phyloP scores from a whole-genome alignment of 1,140 invertebrate species.

The Hyles vespertilio region DNA sequence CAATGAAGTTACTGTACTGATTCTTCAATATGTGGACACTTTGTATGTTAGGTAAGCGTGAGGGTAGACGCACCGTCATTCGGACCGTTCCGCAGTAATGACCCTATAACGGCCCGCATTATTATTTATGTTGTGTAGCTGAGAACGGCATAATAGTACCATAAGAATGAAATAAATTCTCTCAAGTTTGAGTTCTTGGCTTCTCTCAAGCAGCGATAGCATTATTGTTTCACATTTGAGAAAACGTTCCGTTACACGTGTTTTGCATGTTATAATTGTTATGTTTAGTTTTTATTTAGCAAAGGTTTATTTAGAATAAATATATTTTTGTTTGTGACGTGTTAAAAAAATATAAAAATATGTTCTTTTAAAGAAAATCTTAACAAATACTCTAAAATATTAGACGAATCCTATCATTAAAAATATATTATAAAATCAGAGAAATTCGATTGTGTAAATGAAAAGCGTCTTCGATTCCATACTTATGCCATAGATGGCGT shows the following conservation, averaged over 20 bases:
- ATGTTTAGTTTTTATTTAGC: constrained; percentile 13
- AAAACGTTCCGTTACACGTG: constrained; percentile 37
- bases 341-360: too few relatives aligned
- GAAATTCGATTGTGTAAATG: too few relatives aligned
- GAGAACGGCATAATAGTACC: constrained; percentile 68
- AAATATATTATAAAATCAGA: too few relatives aligned
- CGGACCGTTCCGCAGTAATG: constrained; percentile 59
- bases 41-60: constrained; percentile 24
- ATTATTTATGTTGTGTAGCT: constrained; percentile 74
- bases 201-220: constrained; percentile 52
- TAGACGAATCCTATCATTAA: too few relatives aligned
- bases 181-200: constrained; percentile 62
- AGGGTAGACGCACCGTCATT: constrained; percentile 45
- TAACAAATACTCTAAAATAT: too few relatives aligned
- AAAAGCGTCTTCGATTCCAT: too few relatives aligned
- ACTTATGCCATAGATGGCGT: too few relatives aligned
- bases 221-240: constrained; percentile 50
- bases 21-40: too few relatives aligned
- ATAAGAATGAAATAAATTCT: constrained; percentile 72
- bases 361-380: too few relatives aligned
- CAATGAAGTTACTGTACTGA: too few relatives aligned
- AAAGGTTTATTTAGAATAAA: constrained; percentile 5
- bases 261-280: constrained; percentile 35
- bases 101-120: constrained; percentile 67
- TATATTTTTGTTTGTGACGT: too few relatives aligned